Evolutionary conservation across 1,140 invertebrate genomes (phyloP), one percentile per base, ranked within the genome.

Genomic region (Penaeus indicus): DNA sequence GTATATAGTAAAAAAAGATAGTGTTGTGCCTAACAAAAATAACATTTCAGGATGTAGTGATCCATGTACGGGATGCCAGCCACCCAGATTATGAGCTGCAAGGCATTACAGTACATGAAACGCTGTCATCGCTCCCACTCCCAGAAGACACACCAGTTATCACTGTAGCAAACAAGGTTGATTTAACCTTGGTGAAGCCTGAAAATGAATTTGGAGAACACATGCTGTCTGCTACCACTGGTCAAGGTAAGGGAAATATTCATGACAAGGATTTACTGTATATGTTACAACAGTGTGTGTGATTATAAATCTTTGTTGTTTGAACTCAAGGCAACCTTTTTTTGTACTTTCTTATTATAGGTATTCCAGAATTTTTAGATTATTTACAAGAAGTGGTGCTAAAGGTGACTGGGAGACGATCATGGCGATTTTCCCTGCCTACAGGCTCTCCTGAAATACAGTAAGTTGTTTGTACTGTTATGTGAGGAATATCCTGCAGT

Each of bases 41-140:
- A 54, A 13, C 69, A n/a, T 69, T 88, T 11, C 38, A 90, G 90
- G 96, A 98, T 94, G 92, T 97, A 0, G 94, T 98, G 75, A 92
- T 98, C 81, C 97, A 98, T 92, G 94, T 98, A 8, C 94, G 95
- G 91, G 97, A 98, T 92, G 92, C 95, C 1, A 97, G 97, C 91
- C 96, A 98, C 93, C 96, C 96, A 18, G 95, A 97, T 93, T 93
- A 93, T 89, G 89, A 92, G 78, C 94, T 94, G 25, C 97, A 98
- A 93, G 93, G 94, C 81, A 92, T 95, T 38, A 96, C 96, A 91
- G 97, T 98, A 0, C 90, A 95, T 16, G 90, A 94, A 69, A 97
- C 96, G 0, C 92, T 98, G 18, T 88, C 94, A 81, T 92, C 92
- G 19, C 93, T 98, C 90, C 92, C 94, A 90, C 91, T 95, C 67